Evolutionary conservation across 2,888 invertebrate species (phyloP).

Genomic region (Chrysodeixis includens): DNA sequence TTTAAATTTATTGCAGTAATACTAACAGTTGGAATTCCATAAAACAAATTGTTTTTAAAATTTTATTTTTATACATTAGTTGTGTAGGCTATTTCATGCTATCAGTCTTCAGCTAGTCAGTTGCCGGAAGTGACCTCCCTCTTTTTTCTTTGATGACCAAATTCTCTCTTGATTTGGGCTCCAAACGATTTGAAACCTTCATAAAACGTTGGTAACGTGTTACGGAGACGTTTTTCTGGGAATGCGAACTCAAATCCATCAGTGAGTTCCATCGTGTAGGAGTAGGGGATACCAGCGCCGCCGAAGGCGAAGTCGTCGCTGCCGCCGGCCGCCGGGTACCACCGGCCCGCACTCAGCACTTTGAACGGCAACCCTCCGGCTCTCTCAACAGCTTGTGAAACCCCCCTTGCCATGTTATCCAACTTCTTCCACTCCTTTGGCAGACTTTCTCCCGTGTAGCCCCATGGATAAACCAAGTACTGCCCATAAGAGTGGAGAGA

Average conservation of each 20-base stretch:
- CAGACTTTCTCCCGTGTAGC: constrained; percentile 85
- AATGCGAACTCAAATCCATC: constrained; percentile 90
- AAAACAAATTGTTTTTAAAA: constrained; percentile 43
- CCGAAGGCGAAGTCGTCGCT: constrained; percentile 91
- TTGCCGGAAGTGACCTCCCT: neutral
- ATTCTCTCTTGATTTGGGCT: constrained; percentile 74
- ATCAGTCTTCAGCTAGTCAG: constrained; percentile 44
- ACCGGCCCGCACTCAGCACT: constrained; percentile 85
- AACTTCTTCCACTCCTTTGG: constrained; percentile 86
- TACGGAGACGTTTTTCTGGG: constrained; percentile 84
- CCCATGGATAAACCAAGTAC: constrained; percentile 91
- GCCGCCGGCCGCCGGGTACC: constrained; percentile 90
- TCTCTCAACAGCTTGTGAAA: constrained; percentile 77
- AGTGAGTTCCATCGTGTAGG: constrained; percentile 91
- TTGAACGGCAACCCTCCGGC: constrained; percentile 83
- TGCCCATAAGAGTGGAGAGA: constrained; percentile 92
- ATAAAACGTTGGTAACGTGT: constrained; percentile 76
- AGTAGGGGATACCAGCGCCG: constrained; percentile 85
- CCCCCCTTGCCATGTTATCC: constrained; percentile 76
- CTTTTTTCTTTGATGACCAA: constrained; percentile 40
- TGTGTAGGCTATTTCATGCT: constrained; percentile 39
- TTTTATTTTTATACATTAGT: constrained; percentile 38
- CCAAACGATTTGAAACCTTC: constrained; percentile 79
- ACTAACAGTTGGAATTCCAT: constrained; percentile 41
- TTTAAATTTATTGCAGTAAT: constrained; percentile 9